Evolutionary conservation across 2,113 vertebrate genomes (phyloP), one percentile per base, ranked within the genome.

Genomic region (Oncorhynchus mykiss): DNA sequence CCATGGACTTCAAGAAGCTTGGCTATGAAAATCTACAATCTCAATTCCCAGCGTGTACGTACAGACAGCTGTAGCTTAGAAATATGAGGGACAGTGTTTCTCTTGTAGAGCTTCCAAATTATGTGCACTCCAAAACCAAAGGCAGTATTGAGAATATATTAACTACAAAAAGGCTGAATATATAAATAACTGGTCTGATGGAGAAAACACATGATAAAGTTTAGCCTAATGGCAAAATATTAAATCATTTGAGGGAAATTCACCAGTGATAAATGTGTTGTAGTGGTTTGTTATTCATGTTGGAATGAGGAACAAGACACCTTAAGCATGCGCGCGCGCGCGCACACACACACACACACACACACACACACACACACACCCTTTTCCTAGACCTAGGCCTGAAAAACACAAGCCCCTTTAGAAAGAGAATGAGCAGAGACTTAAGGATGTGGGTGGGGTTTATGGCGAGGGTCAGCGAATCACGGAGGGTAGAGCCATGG

Each of bases 401-500:
- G 90, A 86, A 87, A 54, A 14, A 80, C 67, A 78, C 31, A 25
- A 78, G 74, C 71, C 67, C 80, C 73, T 62, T 76, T 9, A 67
- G 78, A 25, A 68, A 77, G 51, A 51, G 62, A 78, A 39, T 75
- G 78, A 90, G 79, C 71, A 75, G 78, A 76, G 78, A 82, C 75
- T 84, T 20, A 85, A 85, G 81, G 89, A 89, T 92, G 83, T 87
- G 84, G 86, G 88, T 70, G 4, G 85, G 81, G 66, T 82, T 82
- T 86, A 84, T 81, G 80, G 83, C 87, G 54, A 77, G 70, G 22
- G 77, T 80, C 74, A 74, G 67, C 82, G 24, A 85, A 86, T 86
- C 88, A 84, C 76, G 82, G 82, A 84, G 87, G 78, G 85, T 71
- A 76, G 70, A 80, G 24, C 76, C 66, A 85, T 72, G 39, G 74